Evolutionary conservation across 2,888 invertebrate species (phyloP), one percentile per base, ranked within the genome.

Genomic region (Epirrhoe tristata): DNA sequence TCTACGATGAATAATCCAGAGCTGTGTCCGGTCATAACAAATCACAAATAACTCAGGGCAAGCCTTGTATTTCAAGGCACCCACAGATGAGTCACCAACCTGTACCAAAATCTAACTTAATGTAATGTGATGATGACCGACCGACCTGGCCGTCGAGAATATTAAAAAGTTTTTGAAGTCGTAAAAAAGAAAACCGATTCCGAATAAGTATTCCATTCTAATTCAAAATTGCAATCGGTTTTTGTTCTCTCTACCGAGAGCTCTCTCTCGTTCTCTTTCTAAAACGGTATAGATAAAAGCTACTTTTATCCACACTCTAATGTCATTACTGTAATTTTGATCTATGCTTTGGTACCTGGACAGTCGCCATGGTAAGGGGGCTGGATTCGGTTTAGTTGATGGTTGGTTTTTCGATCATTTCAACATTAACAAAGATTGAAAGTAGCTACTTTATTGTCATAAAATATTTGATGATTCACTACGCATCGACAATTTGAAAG

Each of bases 1-100:
- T 12, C 39, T 10, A 43, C 12, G 8, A 12, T 12, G 39, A 43
- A 43, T 43, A 43, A 51, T 51, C 17, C 50, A 51, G 10, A 16
- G 2, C 10, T 51, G 4, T 51, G 17, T 51, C 17, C 17, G 16
- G 17, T 10, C 17, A 51, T 51, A 17, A 17, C 12, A 43, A 43
- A 3, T 12, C 39, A 43, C 36, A 36, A 36, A 43, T 43, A 43
- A 43, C 39, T 43, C 39, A 12, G 39, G 39, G 48, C 14, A 48
- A 16, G 48, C 16, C 52, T 52, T 52, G 52, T 51, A 10, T 12
- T 52, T 48, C 48, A 48, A 36, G 52, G 14, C 53, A 52, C 24
- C 51, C 39, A 36, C 39, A 43, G 31, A 54, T 58, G 63, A 64
- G 24, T 48, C 58, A 64, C 53, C 8, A 64, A 64, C 58, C 36